Conservation (phyloP, 2,113 vertebrate genomes). For the Raja brachyura region DNA sequence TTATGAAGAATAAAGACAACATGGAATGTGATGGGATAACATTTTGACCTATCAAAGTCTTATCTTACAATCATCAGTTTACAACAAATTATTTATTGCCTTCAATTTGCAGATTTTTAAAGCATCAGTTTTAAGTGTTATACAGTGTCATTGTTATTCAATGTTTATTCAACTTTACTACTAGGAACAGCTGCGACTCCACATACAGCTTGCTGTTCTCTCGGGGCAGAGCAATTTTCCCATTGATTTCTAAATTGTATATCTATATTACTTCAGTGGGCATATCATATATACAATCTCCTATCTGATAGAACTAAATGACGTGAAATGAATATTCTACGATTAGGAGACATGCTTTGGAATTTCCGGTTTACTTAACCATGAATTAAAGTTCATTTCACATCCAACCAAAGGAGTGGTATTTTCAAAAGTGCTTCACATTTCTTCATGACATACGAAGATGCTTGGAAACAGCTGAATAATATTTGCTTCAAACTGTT, state of each 20-base stretch:
- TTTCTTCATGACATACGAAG: not conserved
- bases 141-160: not conserved
- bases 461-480: not conserved
- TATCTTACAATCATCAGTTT: no score
- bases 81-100: no score
- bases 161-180: not conserved
- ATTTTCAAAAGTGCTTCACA: not conserved
- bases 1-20: not conserved
- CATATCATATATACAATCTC: not conserved
- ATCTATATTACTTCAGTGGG: not conserved
- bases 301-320: not conserved
- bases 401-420: not conserved
- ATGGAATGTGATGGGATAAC: not conserved
- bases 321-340: not conserved
- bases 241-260: not conserved
- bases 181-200: not conserved
- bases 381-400: not conserved
- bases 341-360: not conserved
- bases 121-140: not conserved
- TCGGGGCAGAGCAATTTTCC: not conserved
- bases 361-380: no score
- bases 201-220: not conserved
- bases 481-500: not conserved
- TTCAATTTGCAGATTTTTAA: not conserved
- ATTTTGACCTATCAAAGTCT: not conserved